Conservation (phyloP, 2,888 invertebrate species). For the Amiota minor region DNA sequence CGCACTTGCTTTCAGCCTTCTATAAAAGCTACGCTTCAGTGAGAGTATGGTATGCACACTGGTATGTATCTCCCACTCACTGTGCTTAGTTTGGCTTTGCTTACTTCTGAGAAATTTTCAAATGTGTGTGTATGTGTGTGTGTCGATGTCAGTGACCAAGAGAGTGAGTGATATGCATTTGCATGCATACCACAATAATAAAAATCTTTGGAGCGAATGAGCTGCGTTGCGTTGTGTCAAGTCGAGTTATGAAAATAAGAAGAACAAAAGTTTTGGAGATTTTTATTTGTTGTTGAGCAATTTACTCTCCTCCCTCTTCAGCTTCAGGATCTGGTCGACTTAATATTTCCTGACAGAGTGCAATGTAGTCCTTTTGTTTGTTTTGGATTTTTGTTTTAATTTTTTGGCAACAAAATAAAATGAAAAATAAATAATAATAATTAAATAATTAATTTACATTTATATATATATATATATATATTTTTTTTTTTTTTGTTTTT, state of each 20-base stretch:
- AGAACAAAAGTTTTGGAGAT: neutral
- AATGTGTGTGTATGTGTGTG: no score
- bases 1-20: no score
- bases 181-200: no score
- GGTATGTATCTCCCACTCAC: no score
- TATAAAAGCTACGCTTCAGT: no score
- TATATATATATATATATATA: no score
- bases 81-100: no score
- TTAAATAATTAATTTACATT: neutral
- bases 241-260: neutral
- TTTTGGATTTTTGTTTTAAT: conserved; percentile 27
- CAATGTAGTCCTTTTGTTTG: conserved; percentile 67
- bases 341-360: conserved; percentile 72
- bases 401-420: conserved; percentile 30
- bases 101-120: no score
- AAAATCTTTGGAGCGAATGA: neutral
- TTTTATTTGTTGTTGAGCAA: conserved; percentile 31
- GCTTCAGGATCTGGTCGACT: conserved; percentile 72
- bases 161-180: neutral
- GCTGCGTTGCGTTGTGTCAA: neutral
- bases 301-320: conserved; percentile 56
- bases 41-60: no score
- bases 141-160: no score
- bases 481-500: no score
- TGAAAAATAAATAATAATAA: conserved; percentile 33